These are phyloP conservation scores for Drosophila putrida DNA, from an alignment of 2,888 invertebrate genomes.

Conservation along the genomic window DNA sequence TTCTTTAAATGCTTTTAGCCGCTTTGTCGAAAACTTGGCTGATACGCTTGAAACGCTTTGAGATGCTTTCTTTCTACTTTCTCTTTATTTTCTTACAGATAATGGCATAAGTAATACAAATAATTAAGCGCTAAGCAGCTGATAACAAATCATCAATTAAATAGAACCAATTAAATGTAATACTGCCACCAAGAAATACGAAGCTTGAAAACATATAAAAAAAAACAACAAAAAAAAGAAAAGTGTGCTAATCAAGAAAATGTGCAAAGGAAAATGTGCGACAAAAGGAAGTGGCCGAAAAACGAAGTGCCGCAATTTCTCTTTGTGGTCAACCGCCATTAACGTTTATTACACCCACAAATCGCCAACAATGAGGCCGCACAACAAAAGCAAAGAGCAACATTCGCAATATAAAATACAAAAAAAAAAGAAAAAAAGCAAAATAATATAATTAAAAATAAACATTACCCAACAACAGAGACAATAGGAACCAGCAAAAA, in stretches of 20 bases:
- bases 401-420: conserved; percentile 27
- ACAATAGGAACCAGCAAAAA: conserved; percentile 15
- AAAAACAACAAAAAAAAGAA: conserved; percentile 41
- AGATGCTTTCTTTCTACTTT: conserved; percentile 19
- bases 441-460: conserved; percentile 78
- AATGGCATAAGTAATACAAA: conserved; percentile 54
- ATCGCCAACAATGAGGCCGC: conserved; percentile 61
- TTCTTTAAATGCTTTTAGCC: conserved; percentile 69
- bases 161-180: conserved; percentile 71
- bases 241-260: conserved; percentile 58
- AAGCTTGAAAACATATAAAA: conserved; percentile 5
- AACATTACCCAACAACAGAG: conserved; percentile 70
- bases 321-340: conserved; percentile 77
- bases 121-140: conserved; percentile 74
- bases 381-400: conserved; percentile 73
- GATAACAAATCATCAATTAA: conserved; percentile 79
- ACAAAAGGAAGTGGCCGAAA: conserved; percentile 50
- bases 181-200: conserved; percentile 32
- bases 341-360: conserved; percentile 78
- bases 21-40: conserved; percentile 58
- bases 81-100: conserved; percentile 1
- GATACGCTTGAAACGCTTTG: conserved; percentile 43
- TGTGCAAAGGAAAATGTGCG: conserved; percentile 42
- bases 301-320: conserved; percentile 73
- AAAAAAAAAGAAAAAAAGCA: conserved; percentile 32